Evolutionary conservation across 2,888 invertebrate species (phyloP), one percentile per base, ranked within the genome.

Genomic region (Microctonus brassicae): DNA sequence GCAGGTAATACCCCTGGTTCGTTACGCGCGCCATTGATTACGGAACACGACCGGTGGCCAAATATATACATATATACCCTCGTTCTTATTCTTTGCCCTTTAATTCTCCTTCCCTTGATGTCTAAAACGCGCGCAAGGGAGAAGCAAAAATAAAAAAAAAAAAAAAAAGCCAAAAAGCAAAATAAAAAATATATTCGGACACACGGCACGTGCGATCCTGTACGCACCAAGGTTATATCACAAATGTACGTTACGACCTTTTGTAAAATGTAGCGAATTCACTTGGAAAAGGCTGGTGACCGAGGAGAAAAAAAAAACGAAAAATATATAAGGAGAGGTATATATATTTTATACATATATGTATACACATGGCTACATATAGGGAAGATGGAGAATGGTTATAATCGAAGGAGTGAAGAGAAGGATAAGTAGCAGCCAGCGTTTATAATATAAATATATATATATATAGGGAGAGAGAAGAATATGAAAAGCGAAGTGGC

Each of bases 201-300:
- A n/a, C 36, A 29, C 26, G 67, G 67, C 67, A 68, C 67, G 67
- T 68, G 67, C 67, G 67, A 66, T 36, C 66, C 29, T 26, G 26
- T 24, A 36, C 34, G 34, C 47, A 47, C 47, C 2, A 17, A 36
- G 36, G 53, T 63, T 34, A 11, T 68, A 72, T 70, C 72, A 75
- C 72, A 66, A 36, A 75, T 73, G 74, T 78, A 76, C 78, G 76
- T 75, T 77, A 76, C 73, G 72, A 74, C 75, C 75, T 75, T 74
- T 70, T 74, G 80, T 78, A 82, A 79, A 81, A 81, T 82, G 82
- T 83, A 78, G 80, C 82, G 81, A 82, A 83, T 82, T 74, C 76
- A 73, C 73, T 69, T 65, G 29, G 66, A 64, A 52, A 69, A 67
- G 73, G 67, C 72, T 70, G 42, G 34, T 62, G 39, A 22, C 20